Conservation (phyloP, 2,797 vertebrate species). For the Miichthys miiuy region DNA sequence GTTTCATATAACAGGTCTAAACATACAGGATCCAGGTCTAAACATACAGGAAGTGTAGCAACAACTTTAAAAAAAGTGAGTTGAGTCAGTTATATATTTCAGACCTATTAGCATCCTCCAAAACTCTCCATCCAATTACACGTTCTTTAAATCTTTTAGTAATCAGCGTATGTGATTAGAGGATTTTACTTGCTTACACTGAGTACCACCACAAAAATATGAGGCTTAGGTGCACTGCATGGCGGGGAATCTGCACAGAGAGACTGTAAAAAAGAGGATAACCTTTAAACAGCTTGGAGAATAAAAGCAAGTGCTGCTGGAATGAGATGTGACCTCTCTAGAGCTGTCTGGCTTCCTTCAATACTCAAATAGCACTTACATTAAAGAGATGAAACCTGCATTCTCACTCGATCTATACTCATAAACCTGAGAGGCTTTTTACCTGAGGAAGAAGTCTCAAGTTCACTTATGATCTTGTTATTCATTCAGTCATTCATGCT, state of each 20-base stretch:
- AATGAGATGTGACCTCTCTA: slow-evolving; percentile 57
- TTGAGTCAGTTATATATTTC: background rate
- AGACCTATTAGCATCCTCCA: background rate
- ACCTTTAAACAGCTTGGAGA: slow-evolving; percentile 51
- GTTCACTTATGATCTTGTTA: slow-evolving; percentile 40
- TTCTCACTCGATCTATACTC: slow-evolving; percentile 27
- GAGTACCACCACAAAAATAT: background rate
- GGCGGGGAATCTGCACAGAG: slow-evolving; percentile 1
- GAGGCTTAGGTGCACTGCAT: background rate
- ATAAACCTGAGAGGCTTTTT: slow-evolving; percentile 48
- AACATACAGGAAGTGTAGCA: background rate
- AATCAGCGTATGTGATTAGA: background rate
- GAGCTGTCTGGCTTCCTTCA: slow-evolving; percentile 5
- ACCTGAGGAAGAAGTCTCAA: slow-evolving; percentile 25
- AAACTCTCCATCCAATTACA: background rate
- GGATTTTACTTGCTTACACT: background rate
- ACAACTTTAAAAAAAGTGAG: background rate
- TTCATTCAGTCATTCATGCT: slow-evolving; percentile 34
- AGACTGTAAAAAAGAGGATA: slow-evolving; percentile 23
- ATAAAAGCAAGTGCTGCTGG: slow-evolving; percentile 51
- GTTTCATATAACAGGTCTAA: too few species aligned
- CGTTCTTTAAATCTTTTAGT: background rate
- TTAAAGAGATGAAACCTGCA: slow-evolving; percentile 44
- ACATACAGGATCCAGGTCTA: background rate
- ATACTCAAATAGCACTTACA: slow-evolving; percentile 44